Conservation (phyloP, 2,113 vertebrate genomes). For the Mastomys natalensis region DNA sequence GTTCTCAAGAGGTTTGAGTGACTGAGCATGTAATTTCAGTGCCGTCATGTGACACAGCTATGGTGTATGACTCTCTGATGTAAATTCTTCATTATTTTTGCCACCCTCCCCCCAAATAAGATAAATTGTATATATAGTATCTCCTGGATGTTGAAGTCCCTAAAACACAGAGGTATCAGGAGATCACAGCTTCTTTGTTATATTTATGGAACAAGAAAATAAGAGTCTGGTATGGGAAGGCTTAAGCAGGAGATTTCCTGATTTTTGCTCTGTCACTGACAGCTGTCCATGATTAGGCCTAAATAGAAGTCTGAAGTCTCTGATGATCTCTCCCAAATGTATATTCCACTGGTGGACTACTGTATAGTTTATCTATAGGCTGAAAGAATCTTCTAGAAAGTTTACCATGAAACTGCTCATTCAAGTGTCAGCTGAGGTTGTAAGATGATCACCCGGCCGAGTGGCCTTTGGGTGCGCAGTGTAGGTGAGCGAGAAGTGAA, state of each 20-base stretch:
- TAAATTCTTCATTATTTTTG: neutral
- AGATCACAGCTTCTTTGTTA: neutral
- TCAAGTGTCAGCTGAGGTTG: neutral
- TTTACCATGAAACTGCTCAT: neutral
- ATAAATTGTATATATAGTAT: neutral
- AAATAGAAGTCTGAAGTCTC: neutral
- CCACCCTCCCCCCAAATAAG: neutral
- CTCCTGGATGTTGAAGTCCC: neutral
- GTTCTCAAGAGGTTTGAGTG: neutral
- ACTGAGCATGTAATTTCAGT: neutral
- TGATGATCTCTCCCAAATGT: neutral
- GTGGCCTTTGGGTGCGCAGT: neutral
- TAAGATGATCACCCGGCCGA: neutral
- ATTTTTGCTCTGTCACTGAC: neutral
- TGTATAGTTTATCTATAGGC: neutral
- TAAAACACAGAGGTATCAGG: neutral
- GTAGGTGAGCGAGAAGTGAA: neutral
- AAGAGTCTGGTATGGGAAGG: neutral
- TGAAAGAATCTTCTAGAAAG: slow-evolving; percentile 3
- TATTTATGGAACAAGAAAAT: neutral
- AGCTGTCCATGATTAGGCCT: neutral
- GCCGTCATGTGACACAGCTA: neutral
- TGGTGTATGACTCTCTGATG: neutral
- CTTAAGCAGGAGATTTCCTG: neutral
- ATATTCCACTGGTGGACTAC: neutral